Base-by-base conservation (phyloP, 2,797 vertebrate species). In the Lophotriccus pileatus region DNA sequence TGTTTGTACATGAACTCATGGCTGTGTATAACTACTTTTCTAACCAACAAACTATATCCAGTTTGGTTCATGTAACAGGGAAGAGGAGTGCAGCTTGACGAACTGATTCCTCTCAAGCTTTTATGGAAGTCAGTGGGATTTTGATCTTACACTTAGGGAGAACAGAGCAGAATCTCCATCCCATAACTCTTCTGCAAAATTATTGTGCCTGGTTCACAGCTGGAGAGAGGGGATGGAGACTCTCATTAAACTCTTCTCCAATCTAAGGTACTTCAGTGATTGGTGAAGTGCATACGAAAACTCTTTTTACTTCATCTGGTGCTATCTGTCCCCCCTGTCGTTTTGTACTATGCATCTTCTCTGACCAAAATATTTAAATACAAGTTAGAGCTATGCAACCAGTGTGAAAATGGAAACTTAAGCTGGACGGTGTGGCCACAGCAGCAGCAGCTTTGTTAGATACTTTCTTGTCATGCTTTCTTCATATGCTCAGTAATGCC, bases 21-120 rank as follows among this genome's bases (percentile, higher is more conserved):
- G 44, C 41, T 83, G 28, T 36, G 24, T 86, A 28, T 78, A 86
- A 67, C 63, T 85, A 9, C 80, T 72, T 91, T 52, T 90, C 72
- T 53, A 66, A 79, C 84, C 81, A 93, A 97, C 75, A 84, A 80
- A 49, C 70, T 87, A 41, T 82, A 70, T 96, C 70, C 25, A 12
- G 30, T 60, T 28, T 56, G 37, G 58, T 73, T 81, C 82, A 13
- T 37, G 75, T 77, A 72, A 52, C 30, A 19, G 37, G 37, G 60
- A 95, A 92, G 86, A 96, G 53, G 76, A 93, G 32, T n/a, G 11
- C 69, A 62, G 41, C 10, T 70, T 86, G 19, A 69, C 66, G 79
- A 89, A 28, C 28, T 75, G 70, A 73, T 53, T 52, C 28, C 47
- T 20, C 20, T 89, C 24, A 30, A 53, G n/a, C 44, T 87, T 87